Evolutionary conservation across 2,113 vertebrate genomes (phyloP), one percentile per base, ranked within the genome.

Genomic region (Boulengeromyrus knoepffleri): DNA sequence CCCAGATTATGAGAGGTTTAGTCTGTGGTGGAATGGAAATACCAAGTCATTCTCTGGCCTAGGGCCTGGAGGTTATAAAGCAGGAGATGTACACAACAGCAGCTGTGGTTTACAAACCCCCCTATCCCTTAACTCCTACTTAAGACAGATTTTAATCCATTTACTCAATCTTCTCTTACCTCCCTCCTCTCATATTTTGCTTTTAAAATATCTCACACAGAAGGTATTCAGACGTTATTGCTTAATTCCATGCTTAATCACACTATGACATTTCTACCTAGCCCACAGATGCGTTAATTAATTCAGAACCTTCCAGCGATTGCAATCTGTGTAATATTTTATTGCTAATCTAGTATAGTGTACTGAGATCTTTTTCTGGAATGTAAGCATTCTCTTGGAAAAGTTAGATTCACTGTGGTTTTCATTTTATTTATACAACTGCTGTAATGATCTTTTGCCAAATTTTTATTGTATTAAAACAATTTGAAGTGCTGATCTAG

Each of bases 351-450:
- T 36, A 36, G 13, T 80, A 80, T 39, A 19, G 36, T 39, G 70
- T 15, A 42, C 36, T 36, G 31, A 39, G 15, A 80, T 80, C 74
- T 46, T 49, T 85, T 10, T 85, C 83, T 49, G 49, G 8, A 87
- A 50, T 52, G 27, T 52, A 53, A 50, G 50, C 24, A 87, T 53
- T 53, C n/a, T 27, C 27, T 56, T 36, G 49, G 13, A 52, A 87
- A 86, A 50, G 85, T 52, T 50, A 39, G 27, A 86, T 86, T 86
- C 84, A 39, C 84, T 86, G 45, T 86, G 85, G 46, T 52, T 52
- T 50, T 52, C 47, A 27, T 52, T 31, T 50, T 36, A 53, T 87
- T 27, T 27, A 87, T 87, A 36, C 15, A 87, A 27, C n/a, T 7
- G 27, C n/a, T 36, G n/a, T 52, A 87, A 36, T 52, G 9, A 87